Base-by-base conservation (phyloP, 1,140 invertebrate species). In the Drosophila tani region DNA sequence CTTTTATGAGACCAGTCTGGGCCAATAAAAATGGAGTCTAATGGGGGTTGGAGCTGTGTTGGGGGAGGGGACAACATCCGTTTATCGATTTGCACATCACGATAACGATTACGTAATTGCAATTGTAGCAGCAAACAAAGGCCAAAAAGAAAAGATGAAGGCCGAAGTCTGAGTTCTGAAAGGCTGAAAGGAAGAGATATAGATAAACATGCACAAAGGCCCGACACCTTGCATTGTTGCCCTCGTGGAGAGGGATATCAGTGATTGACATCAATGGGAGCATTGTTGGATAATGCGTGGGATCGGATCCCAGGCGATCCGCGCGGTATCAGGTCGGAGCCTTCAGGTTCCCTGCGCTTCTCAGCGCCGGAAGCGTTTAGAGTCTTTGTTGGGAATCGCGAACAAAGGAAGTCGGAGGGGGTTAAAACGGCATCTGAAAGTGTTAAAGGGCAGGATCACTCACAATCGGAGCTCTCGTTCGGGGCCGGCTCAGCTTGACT, bases 91-190 rank as follows among this genome's bases (percentile, higher is more conserved):
- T 40, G 70, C 70, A 60, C 53, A 74, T 74, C 65, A 53, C 45
- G 64, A 46, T 60, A 60, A 58, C 70, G 85, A 90, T 88, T 88
- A 90, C 84, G 84, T 90, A 88, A 90, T 90, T 81, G 85, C 78
- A 90, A 88, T 73, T 90, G 84, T 84, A 75, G 78, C 80, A 65
- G 46, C 43, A 27, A 21, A 58, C 73, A 77, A 68, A 68, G 24
- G 12, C 12, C 24, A 3, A 45, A 43, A 8, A 59, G 24, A 68
- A 57, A 38, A 45, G 55, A 56, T 17, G 53, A 66, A 50, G 53
- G 43, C 41, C 41, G 73, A 40, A 35, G 64, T 32, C 51, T 47
- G 40, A 6, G 2, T 21, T 38, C 51, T 56, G 15, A 41, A n/a
- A 55, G 40, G 41, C 58, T 75, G 59, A 27, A 62, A 88, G 64